Conservation (phyloP, 2,888 invertebrate genomes). For the Branchinecta sandiegonensis region DNA sequence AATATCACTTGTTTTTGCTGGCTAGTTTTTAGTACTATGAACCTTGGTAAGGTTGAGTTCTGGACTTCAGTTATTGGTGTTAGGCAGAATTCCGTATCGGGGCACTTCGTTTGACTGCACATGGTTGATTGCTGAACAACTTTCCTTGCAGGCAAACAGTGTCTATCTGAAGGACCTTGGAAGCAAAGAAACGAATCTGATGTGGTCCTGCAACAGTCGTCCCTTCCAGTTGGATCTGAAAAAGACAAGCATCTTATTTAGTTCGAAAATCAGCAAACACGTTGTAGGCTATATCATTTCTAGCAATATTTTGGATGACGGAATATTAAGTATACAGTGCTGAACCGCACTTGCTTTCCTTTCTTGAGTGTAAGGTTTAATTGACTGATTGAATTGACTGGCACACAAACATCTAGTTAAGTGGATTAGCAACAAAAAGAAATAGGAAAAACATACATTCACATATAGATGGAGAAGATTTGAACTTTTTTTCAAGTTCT, state of each 20-base stretch:
- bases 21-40: background rate
- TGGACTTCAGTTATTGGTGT: background rate
- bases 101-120: background rate
- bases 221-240: background rate
- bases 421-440: too few species aligned
- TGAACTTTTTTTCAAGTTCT: too few species aligned
- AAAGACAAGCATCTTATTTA: background rate
- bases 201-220: constrained; percentile 3
- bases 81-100: background rate
- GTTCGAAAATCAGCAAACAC: too few species aligned
- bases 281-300: too few species aligned
- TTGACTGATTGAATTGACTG: too few species aligned
- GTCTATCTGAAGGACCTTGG: background rate
- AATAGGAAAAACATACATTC: too few species aligned
- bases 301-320: too few species aligned
- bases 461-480: too few species aligned
- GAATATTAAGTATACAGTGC: too few species aligned
- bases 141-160: constrained; percentile 2
- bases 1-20: constrained; percentile 14
- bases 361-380: too few species aligned
- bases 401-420: too few species aligned
- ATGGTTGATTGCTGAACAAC: background rate
- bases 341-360: too few species aligned
- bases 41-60: background rate
- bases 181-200: background rate